A percentile compares a stretch with the other conserved stretches of the same genome.
phyloP scores from a whole-genome alignment of 2,888 invertebrate genomes.

The Acrocera orbiculus region DNA sequence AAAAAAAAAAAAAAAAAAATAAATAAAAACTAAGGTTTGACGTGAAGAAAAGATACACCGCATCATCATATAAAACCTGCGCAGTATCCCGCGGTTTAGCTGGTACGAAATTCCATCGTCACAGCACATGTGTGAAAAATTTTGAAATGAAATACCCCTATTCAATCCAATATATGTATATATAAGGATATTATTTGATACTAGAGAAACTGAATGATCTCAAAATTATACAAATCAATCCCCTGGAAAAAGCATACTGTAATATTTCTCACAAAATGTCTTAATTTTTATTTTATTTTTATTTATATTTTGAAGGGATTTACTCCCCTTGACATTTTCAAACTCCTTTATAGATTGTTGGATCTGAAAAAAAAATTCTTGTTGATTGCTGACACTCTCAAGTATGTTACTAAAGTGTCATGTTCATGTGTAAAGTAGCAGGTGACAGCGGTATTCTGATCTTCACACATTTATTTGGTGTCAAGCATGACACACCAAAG shows the following conservation, averaged over 20 bases:
- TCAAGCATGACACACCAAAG: no score
- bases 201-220: slow-evolving; percentile 11
- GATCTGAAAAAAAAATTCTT: no score
- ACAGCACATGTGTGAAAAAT: slow-evolving; percentile 12
- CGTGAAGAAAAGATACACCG: slow-evolving; percentile 4
- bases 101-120: slow-evolving; percentile 10
- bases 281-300: slow-evolving; percentile 7
- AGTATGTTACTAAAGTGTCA: slow-evolving; percentile 10
- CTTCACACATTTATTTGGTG: slow-evolving; percentile 12
- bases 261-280: slow-evolving; percentile 7
- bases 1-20: no score
- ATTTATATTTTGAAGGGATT: no score
- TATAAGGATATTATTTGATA: slow-evolving; percentile 5
- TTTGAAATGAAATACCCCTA: slow-evolving; percentile 5
- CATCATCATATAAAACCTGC: not conserved
- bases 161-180: no score
- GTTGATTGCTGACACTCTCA: no score
- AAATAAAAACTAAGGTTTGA: no score
- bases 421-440: slow-evolving; percentile 14
- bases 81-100: slow-evolving; percentile 1
- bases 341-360: no score
- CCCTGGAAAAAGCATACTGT: slow-evolving; percentile 2
- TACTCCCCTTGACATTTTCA: no score
- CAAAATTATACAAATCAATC: slow-evolving; percentile 5
- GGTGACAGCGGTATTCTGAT: slow-evolving; percentile 14